These are phyloP conservation scores for Peromyscus melanophrys DNA, from an alignment of 2,797 vertebrate genomes.

Conservation along the genomic window DNA sequence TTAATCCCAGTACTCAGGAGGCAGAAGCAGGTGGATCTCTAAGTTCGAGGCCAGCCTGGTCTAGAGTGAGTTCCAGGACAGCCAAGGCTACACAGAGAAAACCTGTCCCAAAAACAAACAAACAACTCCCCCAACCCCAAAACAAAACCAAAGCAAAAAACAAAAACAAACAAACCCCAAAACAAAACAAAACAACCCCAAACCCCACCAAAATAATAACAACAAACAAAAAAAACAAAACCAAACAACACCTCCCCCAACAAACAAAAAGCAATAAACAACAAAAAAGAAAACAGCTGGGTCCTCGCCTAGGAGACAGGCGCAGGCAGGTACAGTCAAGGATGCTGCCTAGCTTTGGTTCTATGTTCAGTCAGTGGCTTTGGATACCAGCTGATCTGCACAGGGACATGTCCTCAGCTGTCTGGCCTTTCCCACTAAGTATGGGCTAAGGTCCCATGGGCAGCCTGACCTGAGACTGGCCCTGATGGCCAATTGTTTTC, in stretches of 20 bases:
- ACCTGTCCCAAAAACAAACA: background rate
- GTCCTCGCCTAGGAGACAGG: background rate
- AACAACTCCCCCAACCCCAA: background rate
- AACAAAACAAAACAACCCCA: background rate
- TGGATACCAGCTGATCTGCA: background rate
- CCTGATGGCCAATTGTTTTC: background rate
- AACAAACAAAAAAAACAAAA: background rate
- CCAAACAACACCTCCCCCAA: background rate
- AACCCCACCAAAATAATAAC: background rate
- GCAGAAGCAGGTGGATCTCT: background rate
- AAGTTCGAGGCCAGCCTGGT: background rate
- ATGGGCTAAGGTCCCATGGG: background rate
- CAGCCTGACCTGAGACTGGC: background rate
- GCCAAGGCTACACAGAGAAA: background rate
- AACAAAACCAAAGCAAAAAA: background rate
- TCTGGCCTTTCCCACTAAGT: background rate
- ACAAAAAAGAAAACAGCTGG: background rate
- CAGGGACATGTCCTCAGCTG: background rate
- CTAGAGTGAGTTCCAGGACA: background rate
- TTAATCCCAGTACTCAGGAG: background rate
- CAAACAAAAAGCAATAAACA: background rate
- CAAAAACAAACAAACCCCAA: background rate
- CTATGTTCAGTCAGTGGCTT: background rate
- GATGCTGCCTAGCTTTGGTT: background rate
- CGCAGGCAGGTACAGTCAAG: background rate